Conservation (phyloP, 2,113 vertebrate genomes). For the Brachyhypopomus gauderio region DNA sequence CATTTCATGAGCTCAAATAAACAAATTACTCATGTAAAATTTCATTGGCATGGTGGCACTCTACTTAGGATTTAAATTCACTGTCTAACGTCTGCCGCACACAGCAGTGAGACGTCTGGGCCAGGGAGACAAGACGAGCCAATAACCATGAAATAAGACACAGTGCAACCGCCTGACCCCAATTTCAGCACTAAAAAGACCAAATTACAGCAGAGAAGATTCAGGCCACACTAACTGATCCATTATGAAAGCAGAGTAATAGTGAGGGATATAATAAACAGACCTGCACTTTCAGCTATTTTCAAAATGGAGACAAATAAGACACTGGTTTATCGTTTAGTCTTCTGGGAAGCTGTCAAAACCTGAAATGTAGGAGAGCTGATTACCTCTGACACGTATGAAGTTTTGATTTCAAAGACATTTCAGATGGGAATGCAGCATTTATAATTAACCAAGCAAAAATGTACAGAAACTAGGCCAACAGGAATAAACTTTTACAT, state of each 20-base stretch:
- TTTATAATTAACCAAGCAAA: not conserved
- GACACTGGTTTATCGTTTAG: constrained; percentile 4
- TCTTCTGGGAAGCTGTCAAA: constrained; percentile 14
- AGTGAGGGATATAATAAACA: constrained; percentile 36
- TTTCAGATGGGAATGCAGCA: not conserved
- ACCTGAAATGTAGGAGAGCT: not conserved
- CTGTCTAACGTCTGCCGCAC: not conserved
- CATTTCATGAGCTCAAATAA: constrained; percentile 19
- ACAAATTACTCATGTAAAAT: constrained; percentile 26
- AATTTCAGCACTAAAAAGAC: constrained; percentile 48
- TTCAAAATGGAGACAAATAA: constrained; percentile 29
- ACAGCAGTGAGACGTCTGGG: not conserved
- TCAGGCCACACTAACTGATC: constrained; percentile 34
- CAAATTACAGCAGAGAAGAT: constrained; percentile 36
- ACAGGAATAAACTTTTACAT: no score
- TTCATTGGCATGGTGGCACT: constrained; percentile 2
- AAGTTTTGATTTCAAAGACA: not conserved
- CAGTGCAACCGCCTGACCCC: constrained; percentile 23
- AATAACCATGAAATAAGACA: constrained; percentile 48
- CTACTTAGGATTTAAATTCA: constrained; percentile 30
- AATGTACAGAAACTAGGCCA: not conserved
- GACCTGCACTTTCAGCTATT: constrained; percentile 35
- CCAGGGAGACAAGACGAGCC: constrained; percentile 30
- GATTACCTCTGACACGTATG: constrained; percentile 14
- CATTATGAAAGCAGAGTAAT: constrained; percentile 25